phyloP scores from a whole-genome alignment of 2,888 invertebrate species.

The Spodoptera littoralis region DNA sequence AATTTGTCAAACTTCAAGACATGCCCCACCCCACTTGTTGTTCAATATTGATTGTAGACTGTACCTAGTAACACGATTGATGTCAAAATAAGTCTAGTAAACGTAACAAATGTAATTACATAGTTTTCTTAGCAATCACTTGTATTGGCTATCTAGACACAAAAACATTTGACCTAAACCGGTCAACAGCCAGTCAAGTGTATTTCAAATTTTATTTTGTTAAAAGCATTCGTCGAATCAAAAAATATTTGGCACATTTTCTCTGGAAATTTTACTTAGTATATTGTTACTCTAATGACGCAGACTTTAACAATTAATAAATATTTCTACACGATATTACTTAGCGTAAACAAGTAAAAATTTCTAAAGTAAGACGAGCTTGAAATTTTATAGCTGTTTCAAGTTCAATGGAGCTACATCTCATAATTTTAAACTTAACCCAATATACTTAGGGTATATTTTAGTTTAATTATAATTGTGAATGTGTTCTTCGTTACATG shows the following conservation, averaged over 20 bases:
- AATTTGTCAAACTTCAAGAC: no score
- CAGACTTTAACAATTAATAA: constrained; percentile 8
- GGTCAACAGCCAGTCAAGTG: constrained; percentile 9
- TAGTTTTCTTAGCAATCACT: constrained; percentile 20
- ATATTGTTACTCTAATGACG: not conserved
- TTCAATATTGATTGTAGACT: no score
- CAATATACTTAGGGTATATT: no score
- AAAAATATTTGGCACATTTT: constrained; percentile 1
- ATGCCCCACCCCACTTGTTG: no score
- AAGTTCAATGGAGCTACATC: constrained; percentile 11
- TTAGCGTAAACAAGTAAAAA: not conserved
- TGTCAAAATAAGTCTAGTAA: not conserved
- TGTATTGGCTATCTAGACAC: constrained; percentile 4
- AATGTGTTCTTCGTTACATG: constrained; percentile 15
- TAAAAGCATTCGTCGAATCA: constrained; percentile 23
- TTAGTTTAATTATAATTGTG: no score
- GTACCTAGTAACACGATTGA: not conserved
- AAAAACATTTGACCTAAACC: constrained; percentile 11
- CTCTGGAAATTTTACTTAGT: not conserved
- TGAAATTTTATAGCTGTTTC: not conserved
- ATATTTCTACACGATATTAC: constrained; percentile 17
- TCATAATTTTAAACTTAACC: not conserved
- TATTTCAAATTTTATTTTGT: constrained; percentile 15
- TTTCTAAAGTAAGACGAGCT: not conserved
- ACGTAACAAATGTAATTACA: constrained; percentile 10